Evolutionary conservation across 2,888 invertebrate genomes (phyloP).

Genomic region (Synanthedon myopaeformis): DNA sequence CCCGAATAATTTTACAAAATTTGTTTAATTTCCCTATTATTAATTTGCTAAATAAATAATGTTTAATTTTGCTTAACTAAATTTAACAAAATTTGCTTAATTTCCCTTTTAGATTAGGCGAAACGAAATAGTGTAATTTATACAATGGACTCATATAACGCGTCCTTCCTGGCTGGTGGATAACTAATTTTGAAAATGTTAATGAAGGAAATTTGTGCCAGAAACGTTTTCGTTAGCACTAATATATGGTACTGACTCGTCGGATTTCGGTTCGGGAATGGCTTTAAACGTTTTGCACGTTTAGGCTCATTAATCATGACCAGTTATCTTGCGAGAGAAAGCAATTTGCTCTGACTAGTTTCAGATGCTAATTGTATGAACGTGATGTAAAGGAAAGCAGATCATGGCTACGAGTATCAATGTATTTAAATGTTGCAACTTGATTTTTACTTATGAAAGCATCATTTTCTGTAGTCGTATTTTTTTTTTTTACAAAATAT

Average conservation of each 20-base stretch:
- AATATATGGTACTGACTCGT: slow-evolving; percentile 70
- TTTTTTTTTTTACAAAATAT: no score
- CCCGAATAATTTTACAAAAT: no score
- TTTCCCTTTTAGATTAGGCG: no score
- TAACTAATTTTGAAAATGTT: slow-evolving; percentile 66
- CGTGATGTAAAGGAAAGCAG: not conserved
- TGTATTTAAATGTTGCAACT: no score
- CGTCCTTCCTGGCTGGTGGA: slow-evolving; percentile 29
- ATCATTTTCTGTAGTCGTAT: no score
- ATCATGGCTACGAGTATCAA: no score
- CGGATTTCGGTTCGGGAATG: slow-evolving; percentile 65
- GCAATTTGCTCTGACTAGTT: slow-evolving; percentile 21
- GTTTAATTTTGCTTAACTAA: no score
- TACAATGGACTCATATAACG: slow-evolving; percentile 43
- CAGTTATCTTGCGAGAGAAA: slow-evolving; percentile 57
- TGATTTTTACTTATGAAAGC: no score
- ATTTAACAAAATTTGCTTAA: no score
- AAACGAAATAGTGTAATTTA: slow-evolving; percentile 30
- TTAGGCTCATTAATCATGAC: slow-evolving; percentile 66
- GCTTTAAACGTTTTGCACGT: slow-evolving; percentile 70
- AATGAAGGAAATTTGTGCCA: slow-evolving; percentile 66
- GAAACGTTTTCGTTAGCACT: slow-evolving; percentile 56
- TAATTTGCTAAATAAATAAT: no score
- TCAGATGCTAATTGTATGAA: slow-evolving; percentile 4
- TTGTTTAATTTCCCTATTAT: no score